Base-by-base conservation (phyloP, 2,113 vertebrate genomes). In the Psophia crepitans region DNA sequence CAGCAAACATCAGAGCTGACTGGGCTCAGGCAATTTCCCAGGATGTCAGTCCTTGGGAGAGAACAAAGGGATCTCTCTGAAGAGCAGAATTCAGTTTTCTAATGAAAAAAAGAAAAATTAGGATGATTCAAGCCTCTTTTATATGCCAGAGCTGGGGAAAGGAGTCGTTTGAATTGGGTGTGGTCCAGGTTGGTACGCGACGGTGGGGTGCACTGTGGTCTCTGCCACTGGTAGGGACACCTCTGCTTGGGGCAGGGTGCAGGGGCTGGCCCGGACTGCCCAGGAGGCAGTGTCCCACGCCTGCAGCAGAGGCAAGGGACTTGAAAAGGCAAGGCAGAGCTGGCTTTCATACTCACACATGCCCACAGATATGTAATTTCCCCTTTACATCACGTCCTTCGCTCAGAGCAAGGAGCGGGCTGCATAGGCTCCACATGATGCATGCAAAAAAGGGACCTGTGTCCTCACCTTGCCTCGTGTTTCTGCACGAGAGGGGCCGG, bases 1-100 rank as follows among this genome's bases (percentile, higher is more conserved):
- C 74, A 17, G 96, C 94, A 95, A 95, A 90, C 97, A 96, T 95
- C 96, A 96, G 95, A 97, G 91, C 94, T 94, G 96, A 54, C 92
- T 90, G 93, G 85, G 92, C 24, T 87, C n/a, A 82, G 73, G 92
- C 92, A 89, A 69, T 97, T 95, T 96, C 96, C 89, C 92, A 85
- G 94, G 92, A 75, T 91, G 87, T 88, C 87, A 92, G 92, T 91
- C 85, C 92, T 96, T 6, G 0, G 66, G 91, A 91, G 95, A 80
- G 93, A 92, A 90, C 57, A 85, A 95, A 92, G 69, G 74, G 58
- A 93, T 84, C 70, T 94, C 75, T 96, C 10, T 41, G 58, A 94
- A 86, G 33, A 97, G 80, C 58, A 48, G 64, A 84, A 87, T 80
- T 95, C 60, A 23, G 60, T 71, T 94, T 74, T 68, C 89, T 96